Percentiles rank a stretch among this genome's conserved stretches.
Evolutionary conservation across 2,888 invertebrate species (phyloP).

Genomic region (Harpalus rufipes): DNA sequence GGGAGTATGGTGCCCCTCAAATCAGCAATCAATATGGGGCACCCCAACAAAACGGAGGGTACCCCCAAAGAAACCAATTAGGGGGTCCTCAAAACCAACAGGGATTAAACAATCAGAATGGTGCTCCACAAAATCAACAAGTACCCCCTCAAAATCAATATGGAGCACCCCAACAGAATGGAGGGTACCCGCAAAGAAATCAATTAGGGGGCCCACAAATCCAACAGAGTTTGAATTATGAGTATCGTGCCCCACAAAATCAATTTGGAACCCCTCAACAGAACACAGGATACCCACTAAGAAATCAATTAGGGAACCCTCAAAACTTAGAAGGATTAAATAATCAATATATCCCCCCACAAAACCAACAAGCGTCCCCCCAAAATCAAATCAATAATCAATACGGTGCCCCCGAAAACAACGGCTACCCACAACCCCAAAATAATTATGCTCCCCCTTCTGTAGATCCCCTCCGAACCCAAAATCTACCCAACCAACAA

Average conservation of each 20-base stretch:
- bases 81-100: constrained; percentile 11
- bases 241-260: constrained; percentile 15
- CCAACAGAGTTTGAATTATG: background rate
- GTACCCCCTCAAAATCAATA: background rate
- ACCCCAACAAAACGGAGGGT: constrained; percentile 14
- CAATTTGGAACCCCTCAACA: background rate
- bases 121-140: constrained; percentile 5
- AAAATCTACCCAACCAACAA: constrained; percentile 41
- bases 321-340: background rate
- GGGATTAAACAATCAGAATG: constrained; percentile 1
- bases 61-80: constrained; percentile 1
- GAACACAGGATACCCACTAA: background rate
- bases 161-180: constrained; percentile 10
- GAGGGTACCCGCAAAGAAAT: background rate
- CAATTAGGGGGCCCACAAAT: background rate
- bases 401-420: constrained; percentile 5
- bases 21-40: constrained; percentile 28
- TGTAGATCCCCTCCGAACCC: constrained; percentile 11
- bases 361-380: constrained; percentile 17
- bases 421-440: background rate
- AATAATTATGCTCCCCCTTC: background rate
- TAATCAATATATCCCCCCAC: background rate
- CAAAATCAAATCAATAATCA: constrained; percentile 21
- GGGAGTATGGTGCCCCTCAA: background rate
- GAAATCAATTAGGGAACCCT: background rate